Base-by-base conservation (phyloP, 2,888 invertebrate genomes). In the Octonoba sinensis region DNA sequence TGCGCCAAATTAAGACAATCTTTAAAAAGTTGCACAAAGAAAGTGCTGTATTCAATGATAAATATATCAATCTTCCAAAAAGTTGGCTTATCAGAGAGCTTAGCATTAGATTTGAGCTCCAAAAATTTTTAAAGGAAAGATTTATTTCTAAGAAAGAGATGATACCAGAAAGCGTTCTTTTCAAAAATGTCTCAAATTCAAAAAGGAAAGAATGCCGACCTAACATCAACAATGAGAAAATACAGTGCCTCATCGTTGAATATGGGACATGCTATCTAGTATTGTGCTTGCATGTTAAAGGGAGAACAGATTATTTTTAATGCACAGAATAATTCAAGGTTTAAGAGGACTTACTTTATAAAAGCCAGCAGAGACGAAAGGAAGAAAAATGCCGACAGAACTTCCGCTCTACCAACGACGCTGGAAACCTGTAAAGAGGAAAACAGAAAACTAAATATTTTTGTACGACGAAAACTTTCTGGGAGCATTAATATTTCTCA, bases 331-430 rank as follows among this genome's bases (percentile, higher is more conserved):
- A 67, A 76, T 69, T 69, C 75, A 69, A 54, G 60, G 69, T 76
- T 74, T 67, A 67, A 76, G 75, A 62, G 36, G 46, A 81, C 85
- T 92, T 89, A 94, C 94, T 93, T 93, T 87, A 94, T 93, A 89
- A 95, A 95, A 66, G 93, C 91, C 51, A 95, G 91, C 84, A 95
- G 91, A 1, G 95, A 94, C 83, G 94, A 90, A 13, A 95, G 91
- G 88, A 95, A 95, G 90, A 95, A 94, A 66, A 94, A 91, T 86
- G 94, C 94, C 3, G 95, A 94, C 79, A 96, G 89, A 8, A 96
- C 92, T 88, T 96, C 96, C 12, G 96, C 96, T 86, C 96, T 90
- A 0, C 96, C 96, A 0, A 96, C 96, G 79, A 95, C 93, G 75
- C 94, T 95, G 1, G 95, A 93, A 78, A 96, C 95, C 95, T 95